These are phyloP conservation scores for Agrypnus murinus DNA, from an alignment of 2,888 invertebrate species.

Conservation along the genomic window DNA sequence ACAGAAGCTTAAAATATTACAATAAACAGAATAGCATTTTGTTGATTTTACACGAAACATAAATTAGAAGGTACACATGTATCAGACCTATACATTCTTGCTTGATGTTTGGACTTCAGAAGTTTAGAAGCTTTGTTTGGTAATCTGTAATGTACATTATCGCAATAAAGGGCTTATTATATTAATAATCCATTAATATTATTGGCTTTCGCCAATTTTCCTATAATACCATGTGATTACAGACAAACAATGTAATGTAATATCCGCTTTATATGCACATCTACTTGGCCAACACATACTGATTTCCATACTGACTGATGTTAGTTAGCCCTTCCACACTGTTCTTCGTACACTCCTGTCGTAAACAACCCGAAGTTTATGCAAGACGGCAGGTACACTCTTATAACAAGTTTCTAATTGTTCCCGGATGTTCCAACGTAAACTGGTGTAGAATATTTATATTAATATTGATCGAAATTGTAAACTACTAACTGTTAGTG, in stretches of 20 bases:
- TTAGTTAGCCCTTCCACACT: constrained; percentile 67
- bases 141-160: no score
- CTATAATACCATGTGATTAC: constrained; percentile 28
- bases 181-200: background rate
- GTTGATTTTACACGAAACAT: no score
- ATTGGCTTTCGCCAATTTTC: constrained; percentile 4
- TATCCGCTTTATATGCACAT: constrained; percentile 57
- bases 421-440: constrained; percentile 26
- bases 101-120: no score
- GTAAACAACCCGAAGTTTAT: constrained; percentile 63
- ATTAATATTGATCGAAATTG: background rate
- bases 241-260: constrained; percentile 53
- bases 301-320: constrained; percentile 69
- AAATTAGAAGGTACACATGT: no score
- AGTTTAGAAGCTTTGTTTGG: no score
- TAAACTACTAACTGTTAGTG: no score
- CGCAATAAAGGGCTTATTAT: no score
- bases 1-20: no score
- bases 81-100: no score
- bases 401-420: constrained; percentile 54
- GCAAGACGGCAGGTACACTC: constrained; percentile 67
- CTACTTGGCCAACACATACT: constrained; percentile 60
- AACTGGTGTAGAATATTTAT: constrained; percentile 21
- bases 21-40: no score
- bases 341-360: constrained; percentile 64